Evolutionary conservation across 2,888 invertebrate species (phyloP), one percentile per base, ranked within the genome.

Genomic region (Epistrophe eligans): DNA sequence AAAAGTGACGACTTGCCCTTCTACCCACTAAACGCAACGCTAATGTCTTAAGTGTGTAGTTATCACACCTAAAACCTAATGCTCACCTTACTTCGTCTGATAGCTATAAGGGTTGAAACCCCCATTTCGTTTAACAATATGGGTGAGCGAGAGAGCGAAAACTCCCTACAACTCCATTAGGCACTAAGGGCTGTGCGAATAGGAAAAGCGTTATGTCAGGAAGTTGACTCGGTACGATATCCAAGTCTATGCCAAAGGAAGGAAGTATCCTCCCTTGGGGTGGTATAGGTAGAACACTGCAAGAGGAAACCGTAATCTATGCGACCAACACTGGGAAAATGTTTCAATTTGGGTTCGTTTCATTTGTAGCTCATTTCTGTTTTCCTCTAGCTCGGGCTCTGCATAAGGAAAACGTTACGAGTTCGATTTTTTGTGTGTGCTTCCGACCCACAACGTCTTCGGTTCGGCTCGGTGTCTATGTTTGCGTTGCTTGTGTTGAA

Each of bases 331-430:
- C 79, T 76, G 87, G 82, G 58, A 87, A 87, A 87, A 83, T 82
- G 87, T 87, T 87, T 83, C 87, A 83, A 87, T 87, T 87, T 87
- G 83, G 83, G 79, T 83, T 79, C 83, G 87, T 83, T 85, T 80
- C 80, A 77, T 77, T 62, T 40, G 83, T 62, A 72, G 79, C 74
- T 87, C 87, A 87, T 79, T 87, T 76, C 72, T 87, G 60, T 76
- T 83, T 83, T 70, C 60, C 87, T 79, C 19, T 58, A 19, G 60
- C 19, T 7, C 35, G 38, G 50, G 50, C 67, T 67, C 79, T 57
- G 76, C 48, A 71, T 66, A 79, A 87, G 60, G 76, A 83, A 87
- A 83, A 62, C 76, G 67, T 48, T 35, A 71, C 71, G 58, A 45
- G 62, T 57, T 72, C 48, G 45, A 52, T 79, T 66, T 60, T 76